Evolutionary conservation across 1,140 invertebrate genomes (phyloP), one percentile per base, ranked within the genome.

Genomic region (Ceratitis capitata): DNA sequence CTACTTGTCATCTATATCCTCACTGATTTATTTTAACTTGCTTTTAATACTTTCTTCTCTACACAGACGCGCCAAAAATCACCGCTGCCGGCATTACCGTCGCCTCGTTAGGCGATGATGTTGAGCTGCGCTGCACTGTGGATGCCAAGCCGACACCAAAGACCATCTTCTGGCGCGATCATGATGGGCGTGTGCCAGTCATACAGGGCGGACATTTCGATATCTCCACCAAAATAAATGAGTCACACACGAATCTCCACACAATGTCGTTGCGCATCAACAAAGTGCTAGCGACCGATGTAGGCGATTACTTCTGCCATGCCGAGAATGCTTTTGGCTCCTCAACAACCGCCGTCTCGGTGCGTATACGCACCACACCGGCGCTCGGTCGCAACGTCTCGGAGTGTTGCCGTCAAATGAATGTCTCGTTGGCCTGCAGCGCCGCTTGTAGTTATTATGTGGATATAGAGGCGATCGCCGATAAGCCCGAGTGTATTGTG

Each of bases 361-460:
- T 97, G n/a, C 90, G 95, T 64, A 93, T 96, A 86, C 91, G 95
- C 26, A 94, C 93, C 82, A 92, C 93, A 12, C 90, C 90, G 3
- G 93, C 93, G 1, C 91, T 94, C 0, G 93, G 94, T 32, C 94
- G 94, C 85, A 96, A 96, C 87, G 94, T 96, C 9, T 95, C 95
- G 1, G 94, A 95, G 85, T 97, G 96, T 89, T 97, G 96, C 89
- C 91, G 94, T 32, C 93, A 95, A 89, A 95, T 96, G 90, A 96
- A 96, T 88, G 96, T 97, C 0, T 94, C 95, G 0, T 92, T 94
- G 1, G 87, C 92, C 0, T 97, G 96, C 89, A 95, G 96, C 92
- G 95, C 96, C 88, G 96, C 96, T 3, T 97, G 96, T 92, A 94
- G 94, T 42, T 96, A 96, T 91, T 96, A 96, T 89, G 92, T 97